Evolutionary conservation across 2,888 invertebrate genomes (phyloP).

Genomic region (Sycophila texana): DNA sequence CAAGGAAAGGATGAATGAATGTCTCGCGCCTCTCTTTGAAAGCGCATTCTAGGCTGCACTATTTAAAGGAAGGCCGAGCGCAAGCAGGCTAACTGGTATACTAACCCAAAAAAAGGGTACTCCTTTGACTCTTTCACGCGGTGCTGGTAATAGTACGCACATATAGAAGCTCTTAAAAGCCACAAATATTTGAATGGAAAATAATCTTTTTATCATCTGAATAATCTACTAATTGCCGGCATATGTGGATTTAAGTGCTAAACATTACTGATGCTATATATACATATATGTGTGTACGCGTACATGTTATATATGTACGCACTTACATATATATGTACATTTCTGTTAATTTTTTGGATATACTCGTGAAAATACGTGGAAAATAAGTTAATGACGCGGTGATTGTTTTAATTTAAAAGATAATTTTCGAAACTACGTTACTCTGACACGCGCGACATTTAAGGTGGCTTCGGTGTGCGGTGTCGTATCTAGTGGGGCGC

Average conservation of each 20-base stretch:
- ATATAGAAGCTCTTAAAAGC: too few species aligned
- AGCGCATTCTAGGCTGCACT: conserved; percentile 25
- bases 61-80: conserved; percentile 18
- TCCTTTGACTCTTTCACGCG: conserved; percentile 1
- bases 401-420: too few species aligned
- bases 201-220: too few species aligned
- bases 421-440: background rate
- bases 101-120: conserved; percentile 25
- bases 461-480: too few species aligned
- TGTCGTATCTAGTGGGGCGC: too few species aligned
- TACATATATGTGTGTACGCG: too few species aligned
- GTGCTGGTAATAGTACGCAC: background rate
- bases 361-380: too few species aligned
- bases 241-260: background rate
- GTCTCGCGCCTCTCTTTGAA: conserved; percentile 13
- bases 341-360: background rate
- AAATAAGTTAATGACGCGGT: too few species aligned
- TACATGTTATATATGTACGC: too few species aligned
- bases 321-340: background rate
- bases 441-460: background rate
- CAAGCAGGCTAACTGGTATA: background rate
- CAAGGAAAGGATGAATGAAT: conserved; percentile 44
- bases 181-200: too few species aligned
- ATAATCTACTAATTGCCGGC: too few species aligned
- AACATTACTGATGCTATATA: background rate